Evolutionary conservation across 2,888 invertebrate species (phyloP).

Genomic region (Sepiola atlantica): DNA sequence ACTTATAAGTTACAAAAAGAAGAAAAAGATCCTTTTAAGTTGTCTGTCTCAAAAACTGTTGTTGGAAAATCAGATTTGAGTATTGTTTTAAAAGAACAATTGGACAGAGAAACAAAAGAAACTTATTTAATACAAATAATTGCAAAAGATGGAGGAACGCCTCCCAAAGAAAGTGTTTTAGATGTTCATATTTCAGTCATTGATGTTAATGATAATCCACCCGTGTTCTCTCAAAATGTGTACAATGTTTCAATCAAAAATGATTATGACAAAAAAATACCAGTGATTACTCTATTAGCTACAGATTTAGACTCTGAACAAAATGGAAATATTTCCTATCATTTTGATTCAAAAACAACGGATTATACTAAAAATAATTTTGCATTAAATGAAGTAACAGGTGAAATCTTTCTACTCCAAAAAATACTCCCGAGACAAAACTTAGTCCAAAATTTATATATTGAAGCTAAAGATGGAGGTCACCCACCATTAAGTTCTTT

Average conservation of each 20-base stretch:
- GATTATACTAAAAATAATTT: background rate
- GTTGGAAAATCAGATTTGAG: slow-evolving; percentile 24
- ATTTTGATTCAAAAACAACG: background rate
- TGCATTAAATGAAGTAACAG: background rate
- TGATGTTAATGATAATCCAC: slow-evolving; percentile 53
- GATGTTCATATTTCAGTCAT: slow-evolving; percentile 48
- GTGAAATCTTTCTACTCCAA: background rate
- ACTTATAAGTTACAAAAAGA: background rate
- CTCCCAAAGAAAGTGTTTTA: slow-evolving; percentile 34
- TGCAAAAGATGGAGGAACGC: slow-evolving; percentile 49
- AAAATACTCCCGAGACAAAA: background rate
- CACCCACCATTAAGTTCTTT: background rate
- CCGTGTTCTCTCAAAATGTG: slow-evolving; percentile 47
- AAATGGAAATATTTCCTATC: slow-evolving; percentile 32
- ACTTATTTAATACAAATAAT: slow-evolving; percentile 41
- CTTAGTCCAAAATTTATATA: background rate
- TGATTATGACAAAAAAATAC: background rate
- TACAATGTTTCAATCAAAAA: slow-evolving; percentile 40
- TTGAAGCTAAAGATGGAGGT: slow-evolving; percentile 36
- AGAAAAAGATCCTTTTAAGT: background rate
- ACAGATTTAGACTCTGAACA: background rate
- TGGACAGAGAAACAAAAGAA: slow-evolving; percentile 48
- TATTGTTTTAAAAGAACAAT: background rate
- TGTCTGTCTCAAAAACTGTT: background rate
- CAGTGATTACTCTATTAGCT: background rate